Evolutionary conservation across 2,888 invertebrate genomes (phyloP).

Genomic region (Ormyrus thymus): DNA sequence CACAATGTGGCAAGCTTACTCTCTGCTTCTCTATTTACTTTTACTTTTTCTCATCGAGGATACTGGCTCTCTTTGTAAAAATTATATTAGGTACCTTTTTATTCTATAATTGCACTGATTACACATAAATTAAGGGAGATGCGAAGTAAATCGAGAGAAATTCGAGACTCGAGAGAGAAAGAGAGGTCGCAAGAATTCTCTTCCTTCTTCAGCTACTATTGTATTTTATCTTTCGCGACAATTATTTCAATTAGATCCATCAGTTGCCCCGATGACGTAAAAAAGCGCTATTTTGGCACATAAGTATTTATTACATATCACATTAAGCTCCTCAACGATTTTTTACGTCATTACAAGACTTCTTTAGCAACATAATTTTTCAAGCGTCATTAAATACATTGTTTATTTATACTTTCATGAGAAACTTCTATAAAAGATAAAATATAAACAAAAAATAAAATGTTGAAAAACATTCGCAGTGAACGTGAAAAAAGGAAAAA

Average conservation of each 20-base stretch:
- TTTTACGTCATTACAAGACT: conserved; percentile 11
- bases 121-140: conserved; percentile 67
- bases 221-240: too few species aligned
- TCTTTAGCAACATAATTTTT: too few species aligned
- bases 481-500: conserved; percentile 12
- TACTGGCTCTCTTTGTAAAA: conserved; percentile 74
- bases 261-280: conserved; percentile 52
- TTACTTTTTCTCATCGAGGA: conserved; percentile 61
- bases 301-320: conserved; percentile 70
- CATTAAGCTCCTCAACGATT: conserved; percentile 66
- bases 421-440: neutral
- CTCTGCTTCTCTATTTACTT: conserved; percentile 30
- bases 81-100: conserved; percentile 74
- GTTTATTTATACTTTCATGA: too few species aligned
- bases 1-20: conserved; percentile 60
- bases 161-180: conserved; percentile 34
- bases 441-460: conserved; percentile 27
- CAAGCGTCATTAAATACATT: too few species aligned
- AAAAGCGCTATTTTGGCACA: conserved; percentile 74
- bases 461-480: neutral
- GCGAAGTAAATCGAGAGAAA: conserved; percentile 40
- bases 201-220: too few species aligned
- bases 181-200: conserved; percentile 10
- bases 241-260: too few species aligned
- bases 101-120: conserved; percentile 71